These are phyloP conservation scores for Porphyrio hochstetteri DNA, from an alignment of 2,113 vertebrate genomes.

Conservation along the genomic window DNA sequence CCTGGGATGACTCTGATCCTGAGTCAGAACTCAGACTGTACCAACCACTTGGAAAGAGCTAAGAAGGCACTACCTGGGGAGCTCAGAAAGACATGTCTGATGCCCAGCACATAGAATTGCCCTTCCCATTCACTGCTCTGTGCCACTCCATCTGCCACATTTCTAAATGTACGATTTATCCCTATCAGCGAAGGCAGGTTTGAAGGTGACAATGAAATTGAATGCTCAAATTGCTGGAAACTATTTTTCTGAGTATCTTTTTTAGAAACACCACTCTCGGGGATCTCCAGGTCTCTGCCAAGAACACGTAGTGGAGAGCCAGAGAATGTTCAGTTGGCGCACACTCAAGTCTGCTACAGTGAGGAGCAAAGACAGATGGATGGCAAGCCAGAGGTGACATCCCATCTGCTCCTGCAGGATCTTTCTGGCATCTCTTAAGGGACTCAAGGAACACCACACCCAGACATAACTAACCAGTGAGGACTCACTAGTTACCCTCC, in stretches of 20 bases:
- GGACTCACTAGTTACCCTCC: background rate
- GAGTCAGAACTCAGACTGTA: background rate
- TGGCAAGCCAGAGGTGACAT: constrained; percentile 24
- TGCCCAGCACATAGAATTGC: background rate
- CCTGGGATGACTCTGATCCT: no score
- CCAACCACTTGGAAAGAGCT: background rate
- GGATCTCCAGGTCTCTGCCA: constrained; percentile 31
- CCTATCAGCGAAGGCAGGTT: background rate
- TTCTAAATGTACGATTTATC: background rate
- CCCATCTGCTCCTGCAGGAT: constrained; percentile 7
- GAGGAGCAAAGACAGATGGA: background rate
- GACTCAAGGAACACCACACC: background rate
- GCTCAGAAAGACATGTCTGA: background rate
- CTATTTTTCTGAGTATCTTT: background rate
- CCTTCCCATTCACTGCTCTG: background rate
- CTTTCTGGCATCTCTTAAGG: background rate
- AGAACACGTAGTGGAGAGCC: background rate
- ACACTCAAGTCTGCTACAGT: background rate
- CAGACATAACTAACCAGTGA: background rate
- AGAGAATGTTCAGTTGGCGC: background rate
- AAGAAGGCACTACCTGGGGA: background rate
- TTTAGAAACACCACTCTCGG: background rate
- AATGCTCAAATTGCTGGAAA: background rate
- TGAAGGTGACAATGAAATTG: background rate
- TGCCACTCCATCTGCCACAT: background rate